A percentile compares a stretch with the other conserved stretches of the same genome.
Conservation (phyloP, 2,113 vertebrate species). For the Euleptes europaea region DNA sequence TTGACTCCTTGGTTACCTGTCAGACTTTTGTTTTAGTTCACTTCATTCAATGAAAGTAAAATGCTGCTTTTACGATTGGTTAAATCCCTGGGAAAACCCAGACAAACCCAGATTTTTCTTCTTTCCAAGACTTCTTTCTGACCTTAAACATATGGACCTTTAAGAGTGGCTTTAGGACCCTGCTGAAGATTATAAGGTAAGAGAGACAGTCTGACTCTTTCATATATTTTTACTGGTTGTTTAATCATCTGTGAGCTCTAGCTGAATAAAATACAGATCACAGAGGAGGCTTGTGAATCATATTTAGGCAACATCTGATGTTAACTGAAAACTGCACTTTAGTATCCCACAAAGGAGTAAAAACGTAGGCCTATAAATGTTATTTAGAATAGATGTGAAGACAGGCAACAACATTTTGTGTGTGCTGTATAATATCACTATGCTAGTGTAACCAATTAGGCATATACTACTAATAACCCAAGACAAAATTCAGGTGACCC, state of each 20-base stretch:
- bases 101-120: background rate
- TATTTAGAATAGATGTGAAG: conserved; percentile 17
- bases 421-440: background rate
- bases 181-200: background rate
- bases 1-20: conserved; percentile 29
- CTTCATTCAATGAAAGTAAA: background rate
- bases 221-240: conserved; percentile 16
- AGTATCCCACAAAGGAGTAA: background rate
- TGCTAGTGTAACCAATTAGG: background rate
- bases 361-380: accelerated
- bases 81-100: background rate
- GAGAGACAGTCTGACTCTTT: conserved; percentile 2
- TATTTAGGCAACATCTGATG: conserved; percentile 7
- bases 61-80: conserved; percentile 14
- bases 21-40: background rate
- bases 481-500: background rate
- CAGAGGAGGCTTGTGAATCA: background rate
- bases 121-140: background rate
- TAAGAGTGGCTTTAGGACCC: background rate
- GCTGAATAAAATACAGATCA: background rate
- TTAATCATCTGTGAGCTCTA: background rate
- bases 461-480: background rate
- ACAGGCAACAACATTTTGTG: background rate
- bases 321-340: background rate
- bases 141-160: conserved; percentile 18